A percentile compares a stretch with the other conserved stretches of the same genome.
Evolutionary conservation across 2,113 vertebrate genomes (phyloP).

Genomic region (Elephantulus edwardii): DNA sequence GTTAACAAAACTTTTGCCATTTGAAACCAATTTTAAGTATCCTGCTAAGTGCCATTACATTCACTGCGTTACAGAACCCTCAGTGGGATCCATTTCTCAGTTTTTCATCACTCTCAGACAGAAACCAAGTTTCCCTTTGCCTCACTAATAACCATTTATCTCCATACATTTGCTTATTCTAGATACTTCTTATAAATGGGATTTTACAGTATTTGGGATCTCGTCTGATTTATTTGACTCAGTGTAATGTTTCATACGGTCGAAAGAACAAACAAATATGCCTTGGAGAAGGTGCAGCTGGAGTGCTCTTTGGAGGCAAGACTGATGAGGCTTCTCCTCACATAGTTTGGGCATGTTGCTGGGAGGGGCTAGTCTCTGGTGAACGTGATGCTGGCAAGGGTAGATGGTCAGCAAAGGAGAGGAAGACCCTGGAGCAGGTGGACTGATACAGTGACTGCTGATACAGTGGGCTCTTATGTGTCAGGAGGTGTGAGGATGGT

Average conservation of each 20-base stretch:
- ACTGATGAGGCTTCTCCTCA: no score
- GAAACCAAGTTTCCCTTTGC: background rate
- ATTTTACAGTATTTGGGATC: background rate
- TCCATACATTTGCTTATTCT: background rate
- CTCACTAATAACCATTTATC: background rate
- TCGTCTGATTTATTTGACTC: background rate
- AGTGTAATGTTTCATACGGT: background rate
- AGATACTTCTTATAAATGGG: background rate
- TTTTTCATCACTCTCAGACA: background rate
- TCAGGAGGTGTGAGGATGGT: no score
- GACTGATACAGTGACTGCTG: no score
- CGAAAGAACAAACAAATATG: no score
- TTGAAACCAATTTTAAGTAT: background rate
- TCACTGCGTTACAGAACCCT: background rate
- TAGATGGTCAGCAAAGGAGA: no score
- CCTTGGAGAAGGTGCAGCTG: no score
- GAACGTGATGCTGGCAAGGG: no score
- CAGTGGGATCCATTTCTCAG: background rate
- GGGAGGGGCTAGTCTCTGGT: no score
- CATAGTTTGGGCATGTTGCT: no score
- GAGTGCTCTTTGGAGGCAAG: no score
- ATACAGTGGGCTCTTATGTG: no score
- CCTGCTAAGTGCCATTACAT: background rate
- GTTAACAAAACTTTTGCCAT: background rate
- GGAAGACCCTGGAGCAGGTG: no score